Evolutionary conservation across 2,113 vertebrate genomes (phyloP).

Genomic region (Furnarius figulus): DNA sequence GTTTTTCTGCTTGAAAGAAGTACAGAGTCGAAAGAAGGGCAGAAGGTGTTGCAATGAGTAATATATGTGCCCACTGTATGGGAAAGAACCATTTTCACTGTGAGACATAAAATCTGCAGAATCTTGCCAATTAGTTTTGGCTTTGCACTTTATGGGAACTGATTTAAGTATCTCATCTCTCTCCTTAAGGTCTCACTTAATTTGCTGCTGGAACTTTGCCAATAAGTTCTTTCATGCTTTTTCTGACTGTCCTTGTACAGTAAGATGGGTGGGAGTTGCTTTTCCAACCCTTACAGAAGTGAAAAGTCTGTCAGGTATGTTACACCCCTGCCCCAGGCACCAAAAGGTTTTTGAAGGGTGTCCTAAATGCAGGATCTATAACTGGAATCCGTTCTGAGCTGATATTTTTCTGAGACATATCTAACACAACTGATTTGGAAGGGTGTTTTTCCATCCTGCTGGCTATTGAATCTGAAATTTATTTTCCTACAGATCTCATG

Average conservation of each 20-base stretch:
- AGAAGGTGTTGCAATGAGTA: background rate
- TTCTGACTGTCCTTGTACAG: background rate
- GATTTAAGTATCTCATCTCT: constrained; percentile 4
- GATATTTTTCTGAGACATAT: background rate
- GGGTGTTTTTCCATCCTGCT: background rate
- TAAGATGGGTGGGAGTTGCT: background rate
- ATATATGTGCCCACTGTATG: background rate
- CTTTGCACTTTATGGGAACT: constrained; percentile 1
- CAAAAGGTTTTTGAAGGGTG: background rate
- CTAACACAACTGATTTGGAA: background rate
- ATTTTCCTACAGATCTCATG: background rate
- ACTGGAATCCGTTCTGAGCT: background rate
- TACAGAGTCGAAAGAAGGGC: background rate
- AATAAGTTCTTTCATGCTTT: background rate
- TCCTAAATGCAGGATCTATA: background rate
- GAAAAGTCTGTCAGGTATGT: background rate
- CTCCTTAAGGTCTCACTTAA: background rate
- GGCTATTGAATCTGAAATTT: background rate
- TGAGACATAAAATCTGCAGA: background rate
- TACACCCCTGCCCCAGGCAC: background rate
- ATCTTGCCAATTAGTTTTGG: background rate
- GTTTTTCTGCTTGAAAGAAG: background rate
- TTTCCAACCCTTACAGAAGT: background rate
- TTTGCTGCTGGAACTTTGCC: background rate
- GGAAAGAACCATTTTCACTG: background rate